These are phyloP conservation scores for Todus mexicanus DNA, from an alignment of 2,797 vertebrate species.

Conservation along the genomic window DNA sequence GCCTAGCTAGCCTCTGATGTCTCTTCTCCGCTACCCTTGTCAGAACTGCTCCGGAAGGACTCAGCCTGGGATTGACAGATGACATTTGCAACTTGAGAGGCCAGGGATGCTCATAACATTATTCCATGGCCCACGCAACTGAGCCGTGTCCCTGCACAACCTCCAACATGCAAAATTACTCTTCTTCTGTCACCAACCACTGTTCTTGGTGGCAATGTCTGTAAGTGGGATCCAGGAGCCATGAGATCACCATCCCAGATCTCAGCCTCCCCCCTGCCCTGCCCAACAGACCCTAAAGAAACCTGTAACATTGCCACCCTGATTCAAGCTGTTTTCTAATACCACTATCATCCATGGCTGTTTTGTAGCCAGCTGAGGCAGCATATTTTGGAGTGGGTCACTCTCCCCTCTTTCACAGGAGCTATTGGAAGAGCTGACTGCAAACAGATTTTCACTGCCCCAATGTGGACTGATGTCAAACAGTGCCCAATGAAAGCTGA, in stretches of 20 bases:
- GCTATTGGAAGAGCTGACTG: conserved; percentile 73
- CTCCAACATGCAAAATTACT: neutral
- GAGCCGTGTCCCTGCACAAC: neutral
- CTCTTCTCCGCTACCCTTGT: conserved; percentile 11
- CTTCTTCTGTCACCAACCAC: neutral
- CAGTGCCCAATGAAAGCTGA: conserved; percentile 73
- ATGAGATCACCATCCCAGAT: neutral
- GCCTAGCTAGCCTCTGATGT: neutral
- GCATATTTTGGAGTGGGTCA: conserved; percentile 54
- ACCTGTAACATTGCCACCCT: neutral
- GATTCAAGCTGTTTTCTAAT: neutral
- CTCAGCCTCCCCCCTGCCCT: neutral
- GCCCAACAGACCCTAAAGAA: neutral
- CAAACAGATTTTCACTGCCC: conserved; percentile 76
- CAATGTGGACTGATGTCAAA: conserved; percentile 67
- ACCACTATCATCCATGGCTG: neutral
- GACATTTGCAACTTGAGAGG: conserved; percentile 28
- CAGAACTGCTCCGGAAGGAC: neutral
- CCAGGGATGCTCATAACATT: neutral
- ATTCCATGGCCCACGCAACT: neutral
- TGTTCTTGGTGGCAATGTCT: neutral
- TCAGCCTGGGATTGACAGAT: conserved; percentile 17
- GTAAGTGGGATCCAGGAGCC: neutral
- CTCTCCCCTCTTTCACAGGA: conserved; percentile 48
- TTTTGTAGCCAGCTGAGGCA: conserved; percentile 46